These are phyloP conservation scores for Pyrochroa serraticornis DNA, from an alignment of 2,888 invertebrate genomes.

Conservation along the genomic window DNA sequence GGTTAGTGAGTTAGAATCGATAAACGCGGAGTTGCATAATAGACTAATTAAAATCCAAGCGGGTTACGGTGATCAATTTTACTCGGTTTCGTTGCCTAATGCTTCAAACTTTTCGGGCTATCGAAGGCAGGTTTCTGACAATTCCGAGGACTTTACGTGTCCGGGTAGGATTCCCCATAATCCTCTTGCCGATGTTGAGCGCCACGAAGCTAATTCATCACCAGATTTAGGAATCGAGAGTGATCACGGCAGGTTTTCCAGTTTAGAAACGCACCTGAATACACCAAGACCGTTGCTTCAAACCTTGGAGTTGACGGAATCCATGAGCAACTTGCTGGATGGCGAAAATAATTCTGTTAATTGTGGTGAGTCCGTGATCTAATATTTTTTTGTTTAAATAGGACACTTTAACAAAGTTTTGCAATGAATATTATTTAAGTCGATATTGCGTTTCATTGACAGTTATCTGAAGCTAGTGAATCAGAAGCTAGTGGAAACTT, in stretches of 20 bases:
- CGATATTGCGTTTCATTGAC: no score
- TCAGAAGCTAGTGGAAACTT: no score
- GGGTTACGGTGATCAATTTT: conserved; percentile 28
- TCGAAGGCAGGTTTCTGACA: conserved; percentile 49
- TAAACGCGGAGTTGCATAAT: conserved; percentile 54
- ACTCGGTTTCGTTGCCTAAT: conserved; percentile 34
- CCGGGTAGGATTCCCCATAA: no score
- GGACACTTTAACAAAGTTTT: no score
- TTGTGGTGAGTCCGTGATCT: conserved; percentile 44
- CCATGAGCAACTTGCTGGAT: conserved; percentile 55
- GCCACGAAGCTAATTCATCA: conserved; percentile 64
- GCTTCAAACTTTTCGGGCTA: conserved; percentile 28
- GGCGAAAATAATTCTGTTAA: conserved; percentile 39
- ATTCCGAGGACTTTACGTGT: conserved; percentile 48
- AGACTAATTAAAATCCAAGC: conserved; percentile 48
- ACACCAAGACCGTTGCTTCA: conserved; percentile 57
- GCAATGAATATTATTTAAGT: no score
- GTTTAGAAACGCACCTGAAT: conserved; percentile 64
- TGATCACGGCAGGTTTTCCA: conserved; percentile 70
- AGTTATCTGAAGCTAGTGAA: no score
- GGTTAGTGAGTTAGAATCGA: conserved; percentile 55
- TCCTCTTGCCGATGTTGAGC: conserved; percentile 42
- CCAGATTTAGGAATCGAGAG: conserved; percentile 92
- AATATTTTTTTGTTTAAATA: no score
- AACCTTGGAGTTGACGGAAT: conserved; percentile 57